A percentile compares a stretch with the other conserved stretches of the same genome.
phyloP scores from a whole-genome alignment of 2,113 vertebrate species.

The Cyanocitta stelleri region DNA sequence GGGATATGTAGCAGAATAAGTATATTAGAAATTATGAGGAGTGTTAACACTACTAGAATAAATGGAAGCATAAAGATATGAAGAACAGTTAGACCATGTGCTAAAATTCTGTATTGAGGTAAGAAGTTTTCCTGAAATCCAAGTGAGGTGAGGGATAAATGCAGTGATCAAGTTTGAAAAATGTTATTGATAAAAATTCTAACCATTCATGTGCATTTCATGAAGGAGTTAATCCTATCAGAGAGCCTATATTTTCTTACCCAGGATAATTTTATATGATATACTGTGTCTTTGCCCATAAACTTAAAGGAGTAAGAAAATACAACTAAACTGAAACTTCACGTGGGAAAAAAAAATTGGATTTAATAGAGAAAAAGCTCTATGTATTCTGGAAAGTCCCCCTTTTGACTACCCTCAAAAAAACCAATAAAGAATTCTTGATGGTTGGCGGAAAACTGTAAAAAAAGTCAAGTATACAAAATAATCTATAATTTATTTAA shows the following conservation, averaged over 20 bases:
- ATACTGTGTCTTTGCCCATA: neutral
- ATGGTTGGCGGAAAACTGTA: neutral
- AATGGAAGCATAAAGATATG: neutral
- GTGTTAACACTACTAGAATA: neutral
- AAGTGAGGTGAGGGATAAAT: neutral
- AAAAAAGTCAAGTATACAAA: neutral
- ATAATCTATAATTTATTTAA: neutral
- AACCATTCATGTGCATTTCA: neutral
- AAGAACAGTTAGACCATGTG: neutral
- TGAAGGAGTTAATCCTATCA: neutral
- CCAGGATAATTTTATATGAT: neutral
- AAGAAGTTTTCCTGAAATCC: neutral
- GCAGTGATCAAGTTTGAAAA: neutral
- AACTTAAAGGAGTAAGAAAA: neutral
- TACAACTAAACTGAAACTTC: neutral
- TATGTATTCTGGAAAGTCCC: neutral
- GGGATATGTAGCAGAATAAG: neutral
- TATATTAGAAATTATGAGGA: neutral
- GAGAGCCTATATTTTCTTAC: neutral
- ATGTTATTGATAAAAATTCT: neutral
- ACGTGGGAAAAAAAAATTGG: neutral
- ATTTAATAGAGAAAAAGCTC: neutral
- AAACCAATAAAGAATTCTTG: neutral
- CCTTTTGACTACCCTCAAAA: rapidly evolving
- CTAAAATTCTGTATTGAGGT: neutral